Evolutionary conservation across 2,797 vertebrate genomes (phyloP).

Genomic region (Acipenser ruthenus): DNA sequence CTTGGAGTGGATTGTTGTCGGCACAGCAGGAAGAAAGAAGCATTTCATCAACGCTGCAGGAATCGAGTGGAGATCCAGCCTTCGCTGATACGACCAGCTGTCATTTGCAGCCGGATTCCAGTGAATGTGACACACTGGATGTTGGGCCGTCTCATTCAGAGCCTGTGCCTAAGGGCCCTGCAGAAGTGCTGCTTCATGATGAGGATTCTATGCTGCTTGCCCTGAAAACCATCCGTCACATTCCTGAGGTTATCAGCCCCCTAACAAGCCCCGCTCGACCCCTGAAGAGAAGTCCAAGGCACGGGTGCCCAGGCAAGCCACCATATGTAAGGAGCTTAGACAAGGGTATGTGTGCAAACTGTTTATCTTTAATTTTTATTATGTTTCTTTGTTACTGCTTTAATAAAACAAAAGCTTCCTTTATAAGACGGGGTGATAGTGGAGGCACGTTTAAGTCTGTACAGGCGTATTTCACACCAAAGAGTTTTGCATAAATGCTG

Average conservation of each 20-base stretch:
- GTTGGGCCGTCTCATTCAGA: slow-evolving; percentile 34
- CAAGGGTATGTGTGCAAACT: slow-evolving; percentile 62
- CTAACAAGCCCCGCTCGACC: slow-evolving; percentile 79
- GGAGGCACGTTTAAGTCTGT: neutral
- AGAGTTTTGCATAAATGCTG: too few relatives aligned
- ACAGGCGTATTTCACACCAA: too few relatives aligned
- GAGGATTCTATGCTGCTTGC: slow-evolving; percentile 87
- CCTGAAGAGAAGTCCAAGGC: slow-evolving; percentile 53
- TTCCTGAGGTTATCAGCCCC: slow-evolving; percentile 87
- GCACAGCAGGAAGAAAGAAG: slow-evolving; percentile 13
- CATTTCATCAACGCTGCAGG: neutral
- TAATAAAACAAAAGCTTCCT: neutral
- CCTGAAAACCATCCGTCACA: slow-evolving; percentile 71
- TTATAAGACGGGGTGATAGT: neutral
- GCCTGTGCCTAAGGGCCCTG: slow-evolving; percentile 13
- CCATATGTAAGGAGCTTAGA: slow-evolving; percentile 66
- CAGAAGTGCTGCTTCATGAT: slow-evolving; percentile 48
- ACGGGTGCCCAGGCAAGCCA: slow-evolving; percentile 56
- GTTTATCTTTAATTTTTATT: neutral
- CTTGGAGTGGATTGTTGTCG: slow-evolving; percentile 27
- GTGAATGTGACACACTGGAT: slow-evolving; percentile 30
- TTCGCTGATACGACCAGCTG: slow-evolving; percentile 35
- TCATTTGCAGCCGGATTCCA: slow-evolving; percentile 41
- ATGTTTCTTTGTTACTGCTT: slow-evolving; percentile 15
- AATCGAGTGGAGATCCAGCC: neutral